Evolutionary conservation across 2,888 invertebrate species (phyloP).

Genomic region (Drosophila paracracens): DNA sequence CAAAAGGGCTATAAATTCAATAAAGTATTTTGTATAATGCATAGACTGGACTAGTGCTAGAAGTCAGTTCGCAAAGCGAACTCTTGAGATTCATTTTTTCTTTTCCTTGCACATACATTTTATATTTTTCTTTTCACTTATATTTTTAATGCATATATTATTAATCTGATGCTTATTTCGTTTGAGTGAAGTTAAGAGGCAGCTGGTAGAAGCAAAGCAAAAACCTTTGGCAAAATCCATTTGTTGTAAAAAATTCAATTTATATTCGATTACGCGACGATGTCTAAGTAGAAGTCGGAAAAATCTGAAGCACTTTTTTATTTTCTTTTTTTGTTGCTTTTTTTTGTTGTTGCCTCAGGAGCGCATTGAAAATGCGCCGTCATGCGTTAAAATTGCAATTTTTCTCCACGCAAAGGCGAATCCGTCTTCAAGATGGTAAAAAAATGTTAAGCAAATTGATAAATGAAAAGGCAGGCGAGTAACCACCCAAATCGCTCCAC

Average conservation of each 20-base stretch:
- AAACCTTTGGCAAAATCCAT: constrained; percentile 71
- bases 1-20: constrained; percentile 16
- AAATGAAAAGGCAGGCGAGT: constrained; percentile 55
- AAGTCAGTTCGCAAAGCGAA: constrained; percentile 5
- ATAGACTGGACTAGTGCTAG: constrained; percentile 1
- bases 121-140: constrained; percentile 1
- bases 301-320: constrained; percentile 46
- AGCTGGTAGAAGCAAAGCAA: constrained; percentile 12
- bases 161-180: constrained; percentile 73
- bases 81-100: not conserved
- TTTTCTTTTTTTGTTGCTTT: not conserved
- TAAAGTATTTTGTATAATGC: constrained; percentile 3
- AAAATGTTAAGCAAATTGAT: constrained; percentile 69
- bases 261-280: constrained; percentile 78
- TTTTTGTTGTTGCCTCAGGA: constrained; percentile 38
- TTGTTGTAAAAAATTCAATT: constrained; percentile 75
- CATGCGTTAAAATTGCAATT: constrained; percentile 81
- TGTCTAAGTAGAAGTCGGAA: constrained; percentile 66
- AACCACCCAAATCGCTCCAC: constrained; percentile 6
- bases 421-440: constrained; percentile 10
- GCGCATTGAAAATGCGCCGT: constrained; percentile 72
- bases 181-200: constrained; percentile 59
- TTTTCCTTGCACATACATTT: not conserved
- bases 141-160: constrained; percentile 71
- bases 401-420: constrained; percentile 34